Evolutionary conservation across 2,888 invertebrate species (phyloP), one percentile per base, ranked within the genome.

Genomic region (Cephus spinipes): DNA sequence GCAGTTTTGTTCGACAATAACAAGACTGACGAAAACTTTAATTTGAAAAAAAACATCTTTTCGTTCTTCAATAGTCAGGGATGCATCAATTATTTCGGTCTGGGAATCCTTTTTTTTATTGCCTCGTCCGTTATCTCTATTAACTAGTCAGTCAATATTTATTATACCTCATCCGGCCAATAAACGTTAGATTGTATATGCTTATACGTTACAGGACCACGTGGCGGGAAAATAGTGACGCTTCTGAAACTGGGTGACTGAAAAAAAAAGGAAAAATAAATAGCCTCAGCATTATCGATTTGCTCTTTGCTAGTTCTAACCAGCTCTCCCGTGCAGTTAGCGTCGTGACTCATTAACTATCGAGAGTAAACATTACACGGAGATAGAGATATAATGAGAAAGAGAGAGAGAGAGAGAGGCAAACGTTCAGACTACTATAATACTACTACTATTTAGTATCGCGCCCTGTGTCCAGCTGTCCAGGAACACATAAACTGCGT

Each of bases 321-420:
- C 55, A 55, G 55, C 55, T 55, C 55, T 82, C 82, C 76, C 77
- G 81, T 84, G 82, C 80, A 77, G 83, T 87, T 80, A 81, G 79
- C 78, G 84, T 84, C 86, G 86, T 85, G 86, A 83, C 83, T 85
- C 85, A 88, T 88, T 87, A 88, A 86, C 83, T 84, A 82, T 82
- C 81, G 85, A 87, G 85, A 87, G 87, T 87, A 87, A 88, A 86
- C 84, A 86, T 79, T 79, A 74, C 73, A 9, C 1, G 15, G 40
- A 40, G 40, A 40, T 15, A 40, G 40, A 40, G 15, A 23, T 6
- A 35, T 35, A 35, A 12, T 12, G 23, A 15, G 40, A 15, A 15
- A 40, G 40, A 40, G 15, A 55, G 12, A 35, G 4, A 35, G 4
- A 40, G 12, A 55, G 40, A 40, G 15, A 40, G 15, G 40, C 55